phyloP scores from a whole-genome alignment of 2,797 vertebrate genomes.

The Anguilla megastoma region DNA sequence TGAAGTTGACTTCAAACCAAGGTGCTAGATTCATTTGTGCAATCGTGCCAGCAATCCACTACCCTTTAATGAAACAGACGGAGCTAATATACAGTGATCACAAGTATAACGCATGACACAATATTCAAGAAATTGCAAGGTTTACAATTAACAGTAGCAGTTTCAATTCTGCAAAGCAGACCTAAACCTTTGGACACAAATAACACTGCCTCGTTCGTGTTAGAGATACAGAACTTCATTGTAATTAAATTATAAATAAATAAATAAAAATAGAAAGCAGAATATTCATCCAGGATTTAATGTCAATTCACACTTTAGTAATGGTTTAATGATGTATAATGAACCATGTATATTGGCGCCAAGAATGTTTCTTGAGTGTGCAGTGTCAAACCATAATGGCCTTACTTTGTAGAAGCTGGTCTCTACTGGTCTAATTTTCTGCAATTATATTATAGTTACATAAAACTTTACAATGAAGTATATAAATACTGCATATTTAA shows the following conservation, averaged over 20 bases:
- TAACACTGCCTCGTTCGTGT: background rate
- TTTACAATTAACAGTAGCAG: background rate
- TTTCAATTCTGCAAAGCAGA: background rate
- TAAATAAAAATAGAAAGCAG: too few species aligned
- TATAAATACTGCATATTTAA: too few species aligned
- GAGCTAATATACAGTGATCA: background rate
- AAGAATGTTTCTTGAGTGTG: too few species aligned
- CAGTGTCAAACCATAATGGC: background rate
- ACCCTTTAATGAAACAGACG: constrained; percentile 21
- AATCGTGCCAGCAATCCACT: background rate
- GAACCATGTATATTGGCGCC: too few species aligned
- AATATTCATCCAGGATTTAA: too few species aligned
- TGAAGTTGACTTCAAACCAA: constrained; percentile 15
- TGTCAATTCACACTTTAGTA: too few species aligned
- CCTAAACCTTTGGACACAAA: background rate
- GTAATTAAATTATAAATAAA: background rate
- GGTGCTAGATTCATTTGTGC: background rate
- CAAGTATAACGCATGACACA: background rate
- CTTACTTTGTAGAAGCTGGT: background rate
- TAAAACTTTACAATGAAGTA: too few species aligned
- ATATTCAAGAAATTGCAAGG: background rate
- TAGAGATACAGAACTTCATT: background rate
- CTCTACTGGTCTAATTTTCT: too few species aligned
- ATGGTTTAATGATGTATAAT: too few species aligned
- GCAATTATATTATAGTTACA: background rate